These are phyloP conservation scores for Aspidiotus rigidus DNA, from an alignment of 2,888 invertebrate species.

Conservation along the genomic window DNA sequence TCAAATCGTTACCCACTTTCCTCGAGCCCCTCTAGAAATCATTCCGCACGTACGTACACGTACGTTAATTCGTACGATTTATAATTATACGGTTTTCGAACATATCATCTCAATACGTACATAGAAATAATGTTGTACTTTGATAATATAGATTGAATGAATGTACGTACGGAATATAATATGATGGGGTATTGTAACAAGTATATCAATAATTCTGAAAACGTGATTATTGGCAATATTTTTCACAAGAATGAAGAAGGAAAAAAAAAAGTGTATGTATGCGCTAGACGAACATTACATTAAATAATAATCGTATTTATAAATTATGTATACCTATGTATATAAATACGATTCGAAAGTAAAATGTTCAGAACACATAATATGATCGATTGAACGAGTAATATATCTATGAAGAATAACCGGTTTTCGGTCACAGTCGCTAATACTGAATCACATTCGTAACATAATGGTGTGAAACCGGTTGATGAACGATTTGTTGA, in stretches of 20 bases:
- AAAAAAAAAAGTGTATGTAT: not conserved
- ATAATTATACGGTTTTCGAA: no score
- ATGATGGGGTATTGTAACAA: not conserved
- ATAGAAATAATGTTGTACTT: not conserved
- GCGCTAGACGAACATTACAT: not conserved
- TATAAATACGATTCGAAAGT: not conserved
- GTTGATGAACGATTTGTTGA: conserved; percentile 21
- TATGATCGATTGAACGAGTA: conserved; percentile 4
- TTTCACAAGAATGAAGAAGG: not conserved
- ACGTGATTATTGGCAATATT: conserved; percentile 1
- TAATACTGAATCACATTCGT: conserved; percentile 8
- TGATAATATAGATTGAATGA: no score
- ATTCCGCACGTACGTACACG: no score
- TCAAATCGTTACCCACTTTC: no score
- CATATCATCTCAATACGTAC: no score
- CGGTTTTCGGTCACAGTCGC: not conserved
- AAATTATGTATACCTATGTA: not conserved
- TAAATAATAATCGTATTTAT: not conserved
- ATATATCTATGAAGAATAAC: conserved; percentile 1
- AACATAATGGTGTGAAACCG: conserved; percentile 16
- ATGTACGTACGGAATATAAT: not conserved
- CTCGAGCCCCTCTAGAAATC: no score
- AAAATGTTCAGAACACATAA: conserved; percentile 2
- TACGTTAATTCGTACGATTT: no score
- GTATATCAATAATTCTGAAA: not conserved